A percentile compares a stretch with the other conserved stretches of the same genome.
Conservation (phyloP, 1,140 invertebrate genomes). For the Camponotus vicinus region DNA sequence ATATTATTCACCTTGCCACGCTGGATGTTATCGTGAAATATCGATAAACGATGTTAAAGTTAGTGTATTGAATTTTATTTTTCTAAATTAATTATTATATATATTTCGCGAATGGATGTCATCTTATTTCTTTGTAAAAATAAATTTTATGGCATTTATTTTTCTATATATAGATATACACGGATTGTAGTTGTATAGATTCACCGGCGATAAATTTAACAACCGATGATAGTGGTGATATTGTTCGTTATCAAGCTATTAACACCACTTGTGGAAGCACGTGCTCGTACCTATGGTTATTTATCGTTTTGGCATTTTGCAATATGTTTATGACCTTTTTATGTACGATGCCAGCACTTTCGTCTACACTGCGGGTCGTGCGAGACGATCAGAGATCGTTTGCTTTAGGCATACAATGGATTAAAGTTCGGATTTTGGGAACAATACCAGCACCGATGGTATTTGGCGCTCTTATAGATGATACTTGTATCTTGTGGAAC, state of each 20-base stretch:
- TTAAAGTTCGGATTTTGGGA: slow-evolving; percentile 92
- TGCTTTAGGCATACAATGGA: slow-evolving; percentile 95
- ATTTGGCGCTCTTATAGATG: slow-evolving; percentile 94
- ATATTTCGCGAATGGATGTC: too few relatives aligned
- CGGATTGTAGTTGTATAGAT: slow-evolving; percentile 87
- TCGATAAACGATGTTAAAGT: slow-evolving; percentile 78
- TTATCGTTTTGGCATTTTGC: slow-evolving; percentile 89
- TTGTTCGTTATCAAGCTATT: slow-evolving; percentile 86
- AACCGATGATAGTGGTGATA: slow-evolving; percentile 62
- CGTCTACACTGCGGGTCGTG: slow-evolving; percentile 93
- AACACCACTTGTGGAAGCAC: slow-evolving; percentile 89
- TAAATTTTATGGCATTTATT: not conserved
- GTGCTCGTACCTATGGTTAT: slow-evolving; percentile 89
- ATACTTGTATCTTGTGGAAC: slow-evolving; percentile 93
- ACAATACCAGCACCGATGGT: slow-evolving; percentile 95
- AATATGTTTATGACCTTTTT: slow-evolving; percentile 92
- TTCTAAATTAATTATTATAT: too few relatives aligned
- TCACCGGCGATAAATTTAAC: slow-evolving; percentile 66
- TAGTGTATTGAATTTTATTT: not conserved
- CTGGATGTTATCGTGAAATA: slow-evolving; percentile 89
- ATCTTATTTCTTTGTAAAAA: not conserved
- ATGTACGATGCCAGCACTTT: slow-evolving; percentile 92
- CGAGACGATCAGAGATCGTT: slow-evolving; percentile 93
- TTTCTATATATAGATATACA: slow-evolving; percentile 84
- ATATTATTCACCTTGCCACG: slow-evolving; percentile 95